Evolutionary conservation across 2,888 invertebrate genomes (phyloP).

Genomic region (Salpingus planirostris): DNA sequence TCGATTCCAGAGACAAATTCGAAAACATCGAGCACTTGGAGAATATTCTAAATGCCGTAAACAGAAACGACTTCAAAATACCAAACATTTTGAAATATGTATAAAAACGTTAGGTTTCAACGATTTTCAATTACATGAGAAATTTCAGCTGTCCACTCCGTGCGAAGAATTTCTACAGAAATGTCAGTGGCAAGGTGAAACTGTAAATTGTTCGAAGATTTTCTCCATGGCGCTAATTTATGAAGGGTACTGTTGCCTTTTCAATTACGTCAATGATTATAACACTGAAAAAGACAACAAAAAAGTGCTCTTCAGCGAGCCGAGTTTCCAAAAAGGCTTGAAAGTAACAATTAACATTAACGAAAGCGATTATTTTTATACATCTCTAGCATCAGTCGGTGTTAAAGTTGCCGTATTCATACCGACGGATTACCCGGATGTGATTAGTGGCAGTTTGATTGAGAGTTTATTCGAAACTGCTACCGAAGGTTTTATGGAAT

Average conservation of each 20-base stretch:
- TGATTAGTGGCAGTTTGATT: too few relatives aligned
- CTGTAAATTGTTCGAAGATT: conserved; percentile 36
- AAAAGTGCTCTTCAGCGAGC: not conserved
- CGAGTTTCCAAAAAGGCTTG: not conserved
- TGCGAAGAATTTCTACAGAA: conserved; percentile 44
- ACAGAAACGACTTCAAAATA: not conserved
- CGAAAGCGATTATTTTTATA: not conserved
- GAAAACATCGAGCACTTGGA: conserved; percentile 7
- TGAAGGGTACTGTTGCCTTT: conserved; percentile 41
- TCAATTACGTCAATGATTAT: conserved; percentile 5
- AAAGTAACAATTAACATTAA: not conserved
- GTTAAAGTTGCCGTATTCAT: not conserved
- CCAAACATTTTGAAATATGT: too few relatives aligned
- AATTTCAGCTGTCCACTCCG: conserved; percentile 46
- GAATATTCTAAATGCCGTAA: conserved; percentile 12
- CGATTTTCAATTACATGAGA: too few relatives aligned
- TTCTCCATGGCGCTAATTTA: conserved; percentile 42
- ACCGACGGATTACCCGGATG: too few relatives aligned
- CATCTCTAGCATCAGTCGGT: not conserved
- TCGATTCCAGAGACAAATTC: conserved; percentile 16
- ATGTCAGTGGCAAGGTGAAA: conserved; percentile 42
- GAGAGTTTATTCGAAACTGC: too few relatives aligned
- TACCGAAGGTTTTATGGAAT: too few relatives aligned
- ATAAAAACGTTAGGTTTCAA: too few relatives aligned
- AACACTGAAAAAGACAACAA: not conserved